phyloP scores from a whole-genome alignment of 1,140 invertebrate genomes.

The Zaprionus kolodkinae region DNA sequence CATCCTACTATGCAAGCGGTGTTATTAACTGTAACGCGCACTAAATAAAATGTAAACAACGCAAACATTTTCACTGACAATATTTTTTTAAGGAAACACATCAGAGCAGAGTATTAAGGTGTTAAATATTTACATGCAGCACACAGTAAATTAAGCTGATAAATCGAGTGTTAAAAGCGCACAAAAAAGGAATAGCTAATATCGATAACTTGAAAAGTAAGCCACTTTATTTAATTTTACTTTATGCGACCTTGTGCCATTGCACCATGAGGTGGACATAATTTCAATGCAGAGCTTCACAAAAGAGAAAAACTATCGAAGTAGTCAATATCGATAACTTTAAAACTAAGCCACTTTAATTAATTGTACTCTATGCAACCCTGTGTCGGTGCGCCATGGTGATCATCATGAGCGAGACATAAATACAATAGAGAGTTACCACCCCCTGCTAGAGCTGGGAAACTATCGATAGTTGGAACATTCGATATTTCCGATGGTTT shows the following conservation, averaged over 20 bases:
- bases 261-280: not conserved
- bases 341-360: too few species aligned
- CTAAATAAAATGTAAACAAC: constrained; percentile 26
- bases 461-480: too few species aligned
- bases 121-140: not conserved
- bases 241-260: not conserved
- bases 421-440: not conserved
- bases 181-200: too few species aligned
- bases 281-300: not conserved
- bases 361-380: not conserved
- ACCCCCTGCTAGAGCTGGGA: too few species aligned
- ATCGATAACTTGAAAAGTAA: too few species aligned
- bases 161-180: too few species aligned
- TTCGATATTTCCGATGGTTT: too few species aligned
- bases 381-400: not conserved
- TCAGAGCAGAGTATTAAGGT: not conserved
- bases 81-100: constrained; percentile 2
- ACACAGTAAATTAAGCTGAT: too few species aligned
- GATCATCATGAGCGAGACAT: not conserved
- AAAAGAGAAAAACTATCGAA: too few species aligned
- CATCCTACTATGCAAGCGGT: constrained; percentile 2
- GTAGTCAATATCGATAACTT: too few species aligned
- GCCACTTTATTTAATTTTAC: too few species aligned
- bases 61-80: constrained; percentile 27
- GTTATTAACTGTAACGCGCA: constrained; percentile 31